A percentile compares a stretch with the other conserved stretches of the same genome.
These are phyloP conservation scores for Alsophila aescularia DNA, from an alignment of 2,888 invertebrate species.

Conservation along the genomic window DNA sequence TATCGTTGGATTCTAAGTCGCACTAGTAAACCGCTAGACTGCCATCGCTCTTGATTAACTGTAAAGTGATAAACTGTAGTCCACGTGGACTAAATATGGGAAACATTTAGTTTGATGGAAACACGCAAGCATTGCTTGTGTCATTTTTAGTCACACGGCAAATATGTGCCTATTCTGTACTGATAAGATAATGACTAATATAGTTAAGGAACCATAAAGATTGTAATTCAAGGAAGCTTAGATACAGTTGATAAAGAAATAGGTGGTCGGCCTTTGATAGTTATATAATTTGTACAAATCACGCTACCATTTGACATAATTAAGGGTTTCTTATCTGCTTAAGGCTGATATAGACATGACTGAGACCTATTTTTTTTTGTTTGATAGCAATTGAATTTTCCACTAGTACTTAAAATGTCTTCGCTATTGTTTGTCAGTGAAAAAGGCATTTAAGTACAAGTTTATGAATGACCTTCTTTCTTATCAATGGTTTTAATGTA, in stretches of 20 bases:
- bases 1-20: too few species aligned
- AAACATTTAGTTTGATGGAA: constrained; percentile 2
- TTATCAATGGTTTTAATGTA: neutral
- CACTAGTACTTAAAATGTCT: neutral
- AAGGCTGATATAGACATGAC: neutral
- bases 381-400: neutral
- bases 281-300: constrained; percentile 72
- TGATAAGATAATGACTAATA: constrained; percentile 81
- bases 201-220: constrained; percentile 68
- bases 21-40: too few species aligned
- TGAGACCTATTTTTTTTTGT: neutral
- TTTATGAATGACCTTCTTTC: neutral
- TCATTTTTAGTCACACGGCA: constrained; percentile 62
- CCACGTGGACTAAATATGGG: neutral
- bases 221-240: constrained; percentile 65
- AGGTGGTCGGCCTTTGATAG: constrained; percentile 63
- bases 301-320: constrained; percentile 66
- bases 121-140: constrained; percentile 17
- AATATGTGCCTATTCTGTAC: constrained; percentile 58
- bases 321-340: constrained; percentile 5
- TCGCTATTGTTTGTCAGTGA: too few species aligned
- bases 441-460: neutral
- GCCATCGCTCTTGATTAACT: too few species aligned
- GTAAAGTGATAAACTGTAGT: too few species aligned
- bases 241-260: constrained; percentile 47